Base-by-base conservation (phyloP, 2,888 invertebrate species). In the Allygus modestus region DNA sequence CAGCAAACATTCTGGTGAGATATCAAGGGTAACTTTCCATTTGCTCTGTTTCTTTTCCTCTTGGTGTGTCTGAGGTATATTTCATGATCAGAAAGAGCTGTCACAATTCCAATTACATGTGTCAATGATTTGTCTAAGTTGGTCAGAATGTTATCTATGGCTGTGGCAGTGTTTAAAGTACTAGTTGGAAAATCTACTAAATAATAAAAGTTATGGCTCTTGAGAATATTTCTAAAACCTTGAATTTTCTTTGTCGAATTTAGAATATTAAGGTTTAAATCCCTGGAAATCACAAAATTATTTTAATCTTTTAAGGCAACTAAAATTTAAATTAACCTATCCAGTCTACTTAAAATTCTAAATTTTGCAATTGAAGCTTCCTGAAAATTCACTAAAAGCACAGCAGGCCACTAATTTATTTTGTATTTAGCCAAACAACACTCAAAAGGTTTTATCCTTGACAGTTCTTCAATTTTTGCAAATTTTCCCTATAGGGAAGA, bases 81-180 rank as follows among this genome's bases (percentile, higher is more conserved):
- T n/a, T 82, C 82, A 23, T 61, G 82, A 61, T 82, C 82, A 23
- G 65, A 82, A 5, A n/a, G n/a, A n/a, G n/a, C n/a, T n/a, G n/a
- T n/a, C n/a, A 82, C 20, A 11, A 82, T 26, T 28, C 65, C 61
- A 23, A n/a, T 61, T n/a, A 81, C 58, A 23, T 82, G 11, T 61
- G n/a, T 26, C 23, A 20, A 37, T 33, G 23, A n/a, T 28, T 61
- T 82, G 28, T 82, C n/a, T 20, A 61, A 28, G 28, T 65, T 61
- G 28, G 82, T 82, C 15, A 82, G 23, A 43, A 65, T 43, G 20
- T 82, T 82, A 20, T 82, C 82, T 23, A 82, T 82, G 12, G 65
- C 61, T 0, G 61, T 37, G 58, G 37, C 23, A 11, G 65, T 58
- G 15, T 61, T 82, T 26, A 7, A 65, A 15, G 54, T 28, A 65